These are phyloP conservation scores for Cirrhinus mrigala DNA, from an alignment of 2,797 vertebrate genomes.

Conservation along the genomic window DNA sequence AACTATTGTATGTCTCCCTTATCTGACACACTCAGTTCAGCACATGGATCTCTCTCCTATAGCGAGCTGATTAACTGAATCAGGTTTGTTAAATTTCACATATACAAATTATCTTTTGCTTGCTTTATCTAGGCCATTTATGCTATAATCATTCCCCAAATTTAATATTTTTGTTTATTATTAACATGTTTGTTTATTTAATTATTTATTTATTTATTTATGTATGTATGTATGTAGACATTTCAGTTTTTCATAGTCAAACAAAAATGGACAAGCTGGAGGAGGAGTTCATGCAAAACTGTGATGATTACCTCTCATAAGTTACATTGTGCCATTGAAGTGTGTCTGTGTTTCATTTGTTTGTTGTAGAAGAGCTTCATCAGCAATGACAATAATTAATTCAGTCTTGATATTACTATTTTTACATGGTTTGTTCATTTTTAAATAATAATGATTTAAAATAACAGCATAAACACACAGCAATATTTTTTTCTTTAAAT, in stretches of 20 bases:
- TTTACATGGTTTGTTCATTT: neutral
- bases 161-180: neutral
- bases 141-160: neutral
- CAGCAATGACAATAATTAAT: neutral
- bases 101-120: neutral
- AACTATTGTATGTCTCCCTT: too few relatives aligned
- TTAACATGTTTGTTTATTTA: neutral
- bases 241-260: neutral
- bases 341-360: neutral
- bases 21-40: too few relatives aligned
- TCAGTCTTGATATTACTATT: neutral
- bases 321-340: neutral
- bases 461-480: neutral
- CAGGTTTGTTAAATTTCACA: too few relatives aligned
- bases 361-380: neutral
- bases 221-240: neutral
- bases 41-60: too few relatives aligned
- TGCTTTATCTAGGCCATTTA: too few relatives aligned
- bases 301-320: neutral
- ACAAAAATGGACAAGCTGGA: neutral
- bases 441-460: neutral
- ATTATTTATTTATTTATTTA: too few relatives aligned
- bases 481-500: neutral
- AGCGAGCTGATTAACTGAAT: too few relatives aligned
- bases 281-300: constrained; percentile 14